Evolutionary conservation across 2,113 vertebrate species (phyloP).

Genomic region (Galemys pyrenaicus): DNA sequence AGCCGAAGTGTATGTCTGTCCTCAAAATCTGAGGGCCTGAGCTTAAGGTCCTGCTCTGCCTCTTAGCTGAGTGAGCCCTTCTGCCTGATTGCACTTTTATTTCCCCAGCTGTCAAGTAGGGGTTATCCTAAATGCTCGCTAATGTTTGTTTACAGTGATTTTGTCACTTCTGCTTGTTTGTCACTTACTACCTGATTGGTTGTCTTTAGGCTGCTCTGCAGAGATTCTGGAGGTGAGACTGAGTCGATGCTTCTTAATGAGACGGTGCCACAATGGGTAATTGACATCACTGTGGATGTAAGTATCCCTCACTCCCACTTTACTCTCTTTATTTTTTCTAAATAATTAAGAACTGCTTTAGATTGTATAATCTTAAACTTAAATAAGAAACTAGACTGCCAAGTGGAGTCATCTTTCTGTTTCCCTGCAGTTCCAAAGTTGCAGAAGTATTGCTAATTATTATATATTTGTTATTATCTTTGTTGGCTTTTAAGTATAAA

Average conservation of each 20-base stretch:
- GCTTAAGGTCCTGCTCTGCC: background rate
- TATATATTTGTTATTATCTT: background rate
- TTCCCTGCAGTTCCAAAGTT: background rate
- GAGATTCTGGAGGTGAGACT: constrained; percentile 98
- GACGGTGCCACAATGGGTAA: constrained; percentile 99
- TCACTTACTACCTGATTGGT: constrained; percentile 33
- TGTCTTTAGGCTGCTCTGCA: constrained; percentile 92
- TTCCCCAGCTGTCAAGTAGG: background rate
- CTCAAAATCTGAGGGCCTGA: background rate
- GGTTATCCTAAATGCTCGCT: background rate
- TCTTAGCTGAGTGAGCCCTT: background rate
- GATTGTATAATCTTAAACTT: background rate
- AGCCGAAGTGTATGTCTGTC: background rate
- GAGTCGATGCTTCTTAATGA: constrained; percentile 99
- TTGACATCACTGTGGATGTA: constrained; percentile 99
- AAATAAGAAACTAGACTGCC: background rate
- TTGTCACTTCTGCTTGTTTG: background rate
- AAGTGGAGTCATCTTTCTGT: background rate
- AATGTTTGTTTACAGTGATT: background rate
- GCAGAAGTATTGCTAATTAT: background rate
- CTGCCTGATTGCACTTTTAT: background rate
- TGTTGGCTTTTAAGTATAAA: constrained; percentile 30
- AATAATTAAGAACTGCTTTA: background rate
- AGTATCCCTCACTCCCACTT: constrained; percentile 82
- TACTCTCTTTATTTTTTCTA: constrained; percentile 18